Conservation (phyloP, 2,113 vertebrate species). For the Morone chrysops region DNA sequence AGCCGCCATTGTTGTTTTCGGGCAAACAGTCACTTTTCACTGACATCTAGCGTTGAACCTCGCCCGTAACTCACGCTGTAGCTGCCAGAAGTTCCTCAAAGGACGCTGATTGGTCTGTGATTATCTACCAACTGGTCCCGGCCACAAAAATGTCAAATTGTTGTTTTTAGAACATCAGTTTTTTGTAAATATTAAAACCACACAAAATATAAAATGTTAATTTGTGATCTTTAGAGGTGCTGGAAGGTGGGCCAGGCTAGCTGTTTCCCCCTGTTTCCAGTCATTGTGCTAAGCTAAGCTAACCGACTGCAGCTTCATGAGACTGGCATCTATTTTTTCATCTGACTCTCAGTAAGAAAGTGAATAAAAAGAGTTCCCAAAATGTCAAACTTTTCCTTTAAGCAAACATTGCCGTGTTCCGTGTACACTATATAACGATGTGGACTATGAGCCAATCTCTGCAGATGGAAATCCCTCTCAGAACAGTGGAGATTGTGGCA, state of each 20-base stretch:
- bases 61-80: too few species aligned
- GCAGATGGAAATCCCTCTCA: neutral
- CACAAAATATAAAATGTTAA: neutral
- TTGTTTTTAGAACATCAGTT: neutral
- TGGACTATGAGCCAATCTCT: neutral
- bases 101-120: too few species aligned
- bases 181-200: too few species aligned
- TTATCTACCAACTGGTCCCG: neutral
- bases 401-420: neutral
- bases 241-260: neutral
- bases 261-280: neutral
- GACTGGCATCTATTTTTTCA: too few species aligned
- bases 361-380: neutral
- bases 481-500: neutral
- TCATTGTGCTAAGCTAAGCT: slow-evolving; percentile 16
- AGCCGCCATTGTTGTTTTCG: too few species aligned
- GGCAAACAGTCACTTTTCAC: too few species aligned
- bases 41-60: too few species aligned
- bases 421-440: neutral
- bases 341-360: neutral
- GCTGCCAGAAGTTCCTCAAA: too few species aligned
- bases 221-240: neutral
- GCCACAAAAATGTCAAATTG: neutral
- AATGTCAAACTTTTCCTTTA: neutral
- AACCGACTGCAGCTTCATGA: too few species aligned